These are phyloP conservation scores for Nibea albiflora DNA, from an alignment of 2,113 vertebrate species.

Conservation along the genomic window DNA sequence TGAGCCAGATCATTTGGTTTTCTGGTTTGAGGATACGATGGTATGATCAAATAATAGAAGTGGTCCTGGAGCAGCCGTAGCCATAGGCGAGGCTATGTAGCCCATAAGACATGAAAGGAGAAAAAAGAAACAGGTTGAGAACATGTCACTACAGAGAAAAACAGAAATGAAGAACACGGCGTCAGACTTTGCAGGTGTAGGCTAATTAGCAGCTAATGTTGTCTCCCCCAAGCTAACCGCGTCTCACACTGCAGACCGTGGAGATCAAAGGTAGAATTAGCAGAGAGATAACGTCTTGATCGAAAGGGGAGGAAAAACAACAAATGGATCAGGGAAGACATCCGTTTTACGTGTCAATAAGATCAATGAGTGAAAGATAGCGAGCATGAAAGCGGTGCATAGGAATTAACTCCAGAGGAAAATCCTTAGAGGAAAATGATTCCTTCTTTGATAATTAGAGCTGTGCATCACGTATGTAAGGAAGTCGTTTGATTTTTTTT, in stretches of 20 bases:
- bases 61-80: constrained; percentile 6
- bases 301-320: constrained; percentile 60
- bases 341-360: constrained; percentile 68
- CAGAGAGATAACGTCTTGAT: constrained; percentile 61
- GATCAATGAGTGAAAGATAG: constrained; percentile 65
- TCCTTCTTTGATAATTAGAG: constrained; percentile 46
- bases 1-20: constrained; percentile 8
- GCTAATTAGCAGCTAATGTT: constrained; percentile 49
- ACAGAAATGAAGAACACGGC: too few species aligned
- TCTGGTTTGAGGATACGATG: constrained; percentile 49
- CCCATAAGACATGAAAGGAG: constrained; percentile 1
- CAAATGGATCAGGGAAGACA: constrained; percentile 64
- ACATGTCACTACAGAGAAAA: constrained; percentile 6
- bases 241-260: constrained; percentile 27
- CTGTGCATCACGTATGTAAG: constrained; percentile 28
- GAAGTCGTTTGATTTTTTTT: constrained; percentile 42
- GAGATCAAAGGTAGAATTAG: constrained; percentile 72
- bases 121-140: background rate
- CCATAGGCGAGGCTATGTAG: constrained; percentile 16
- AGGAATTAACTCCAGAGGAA: constrained; percentile 41
- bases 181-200: constrained; percentile 28
- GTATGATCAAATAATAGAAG: constrained; percentile 50
- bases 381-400: constrained; percentile 52
- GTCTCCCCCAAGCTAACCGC: constrained; percentile 22
- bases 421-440: constrained; percentile 21